Evolutionary conservation across 1,140 invertebrate genomes (phyloP), one percentile per base, ranked within the genome.

Genomic region (Scaptodrosophila lebanonensis): DNA sequence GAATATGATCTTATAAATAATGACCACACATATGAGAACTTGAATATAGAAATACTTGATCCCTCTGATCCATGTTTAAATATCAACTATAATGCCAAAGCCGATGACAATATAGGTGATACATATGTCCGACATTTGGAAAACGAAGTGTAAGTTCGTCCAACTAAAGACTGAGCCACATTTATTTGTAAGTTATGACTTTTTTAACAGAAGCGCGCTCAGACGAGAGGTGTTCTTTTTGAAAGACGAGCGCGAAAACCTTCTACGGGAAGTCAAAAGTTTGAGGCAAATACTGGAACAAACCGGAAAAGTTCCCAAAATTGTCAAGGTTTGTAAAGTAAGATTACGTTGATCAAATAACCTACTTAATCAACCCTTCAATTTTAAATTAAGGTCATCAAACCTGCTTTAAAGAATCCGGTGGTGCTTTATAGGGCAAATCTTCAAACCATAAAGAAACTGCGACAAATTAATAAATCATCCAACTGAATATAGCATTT

Each of bases 61-160:
- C 15, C 60, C 0, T 2, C 47, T 3, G 38, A 45, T 36, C 20
- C 65, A 0, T 29, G 33, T 30, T 11, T 36, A 13, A 60, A 38
- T 11, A 8, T n/a, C 15, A 57, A 65, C 5, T 40, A 66, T 0
- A 12, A 69, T 44, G 17, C 61, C n/a, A 50, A 71, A n/a, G 49
- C 48, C 1, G 43, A 56, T 0, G 54, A 56, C 20, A 16, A 50
- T 0, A 22, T 42, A 5, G 39, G 57, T 2, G 40, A 52, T n/a
- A 42, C 3, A 13, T 70, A 70, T 29, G 50, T 54, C 0, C 56
- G 45, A 9, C 47, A 72, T 20, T 47, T 71, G 43, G 62, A 72
- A 43, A 35, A 25, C 0, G 48, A 66, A 57, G 38, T 72, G 68
- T 72, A 62, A 13, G 56, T 8, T 16, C 5, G 3, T 25, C 3